A percentile compares a stretch with the other conserved stretches of the same genome.
Conservation (phyloP, 2,797 vertebrate species). For the Dryobates pubescens region DNA sequence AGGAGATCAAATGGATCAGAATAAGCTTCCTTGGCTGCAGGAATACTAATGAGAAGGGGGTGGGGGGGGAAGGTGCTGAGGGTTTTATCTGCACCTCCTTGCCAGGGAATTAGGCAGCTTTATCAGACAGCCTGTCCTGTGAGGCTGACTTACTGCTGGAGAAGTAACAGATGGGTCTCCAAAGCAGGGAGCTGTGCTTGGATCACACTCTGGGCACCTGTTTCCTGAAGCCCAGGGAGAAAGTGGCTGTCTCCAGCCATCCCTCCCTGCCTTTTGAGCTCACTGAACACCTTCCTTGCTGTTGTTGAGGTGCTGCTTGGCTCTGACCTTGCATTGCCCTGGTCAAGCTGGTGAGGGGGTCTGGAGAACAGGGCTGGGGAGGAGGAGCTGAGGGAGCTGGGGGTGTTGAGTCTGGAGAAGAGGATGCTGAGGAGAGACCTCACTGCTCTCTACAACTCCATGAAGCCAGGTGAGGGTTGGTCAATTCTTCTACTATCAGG, state of each 20-base stretch:
- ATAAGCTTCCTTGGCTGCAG: background rate
- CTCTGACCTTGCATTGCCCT: rapidly evolving
- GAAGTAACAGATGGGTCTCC: background rate
- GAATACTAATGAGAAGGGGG: background rate
- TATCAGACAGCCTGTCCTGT: background rate
- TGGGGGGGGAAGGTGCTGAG: too few species aligned
- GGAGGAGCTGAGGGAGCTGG: too few species aligned
- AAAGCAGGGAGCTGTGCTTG: background rate
- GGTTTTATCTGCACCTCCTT: background rate
- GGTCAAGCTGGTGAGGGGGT: too few species aligned
- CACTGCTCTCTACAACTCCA: too few species aligned
- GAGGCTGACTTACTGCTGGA: background rate
- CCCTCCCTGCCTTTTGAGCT: background rate
- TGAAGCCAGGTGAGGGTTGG: too few species aligned
- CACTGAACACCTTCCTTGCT: background rate
- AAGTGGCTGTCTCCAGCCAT: background rate
- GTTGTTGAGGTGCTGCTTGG: background rate
- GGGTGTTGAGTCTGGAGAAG: too few species aligned
- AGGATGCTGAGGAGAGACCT: too few species aligned
- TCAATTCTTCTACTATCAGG: too few species aligned
- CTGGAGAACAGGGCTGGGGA: too few species aligned
- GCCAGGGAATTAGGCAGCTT: background rate
- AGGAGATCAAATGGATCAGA: background rate
- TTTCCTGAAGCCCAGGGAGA: rapidly evolving
- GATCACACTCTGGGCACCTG: background rate